Conservation (phyloP, 2,797 vertebrate species). For the Pseudotriccus pelzelni region DNA sequence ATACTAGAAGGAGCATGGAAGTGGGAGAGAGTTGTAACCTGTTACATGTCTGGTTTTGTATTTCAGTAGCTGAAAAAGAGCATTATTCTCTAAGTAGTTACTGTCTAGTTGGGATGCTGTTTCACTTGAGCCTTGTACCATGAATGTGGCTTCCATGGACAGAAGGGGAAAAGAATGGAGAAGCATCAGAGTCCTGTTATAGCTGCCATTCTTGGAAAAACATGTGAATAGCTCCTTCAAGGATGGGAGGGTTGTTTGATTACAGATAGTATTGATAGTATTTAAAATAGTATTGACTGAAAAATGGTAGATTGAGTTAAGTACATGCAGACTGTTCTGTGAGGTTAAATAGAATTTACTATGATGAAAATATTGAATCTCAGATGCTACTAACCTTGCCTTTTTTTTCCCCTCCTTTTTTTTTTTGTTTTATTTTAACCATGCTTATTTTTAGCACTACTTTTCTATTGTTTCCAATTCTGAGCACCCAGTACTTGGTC, state of each 20-base stretch:
- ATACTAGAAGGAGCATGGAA: not conserved
- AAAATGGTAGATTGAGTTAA: not conserved
- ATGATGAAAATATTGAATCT: not conserved
- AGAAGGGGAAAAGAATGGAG: not conserved
- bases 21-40: not conserved
- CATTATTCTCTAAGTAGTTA: not conserved
- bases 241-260: not conserved
- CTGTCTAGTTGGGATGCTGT: not conserved
- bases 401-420: accelerated
- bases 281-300: not conserved
- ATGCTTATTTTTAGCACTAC: not conserved
- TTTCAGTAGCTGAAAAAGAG: not conserved
- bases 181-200: not conserved
- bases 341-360: not conserved
- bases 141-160: not conserved
- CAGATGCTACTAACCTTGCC: not conserved
- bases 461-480: not conserved
- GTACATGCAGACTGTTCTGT: not conserved
- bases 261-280: too few species aligned
- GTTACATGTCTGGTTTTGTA: accelerated
- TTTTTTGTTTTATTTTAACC: not conserved
- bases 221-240: not conserved
- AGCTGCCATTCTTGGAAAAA: not conserved
- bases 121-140: not conserved
- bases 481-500: not conserved